Percentiles rank a stretch among this genome's conserved stretches.
Evolutionary conservation across 2,888 invertebrate species (phyloP).

Genomic region (Chesias legatella): DNA sequence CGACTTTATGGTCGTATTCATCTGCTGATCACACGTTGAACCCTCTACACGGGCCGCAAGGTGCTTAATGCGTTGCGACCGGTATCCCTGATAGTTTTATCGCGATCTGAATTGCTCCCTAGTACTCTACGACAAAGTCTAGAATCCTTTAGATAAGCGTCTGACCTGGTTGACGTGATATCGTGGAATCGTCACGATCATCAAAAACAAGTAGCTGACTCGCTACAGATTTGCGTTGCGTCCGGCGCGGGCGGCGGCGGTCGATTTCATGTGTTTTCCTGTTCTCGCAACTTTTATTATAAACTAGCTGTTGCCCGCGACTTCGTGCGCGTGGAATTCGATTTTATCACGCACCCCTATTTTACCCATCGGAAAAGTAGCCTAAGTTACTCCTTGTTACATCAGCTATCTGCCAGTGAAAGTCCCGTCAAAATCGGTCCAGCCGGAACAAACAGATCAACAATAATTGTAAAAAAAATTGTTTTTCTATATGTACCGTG

Average conservation of each 20-base stretch:
- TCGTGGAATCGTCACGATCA: no score
- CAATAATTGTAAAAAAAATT: no score
- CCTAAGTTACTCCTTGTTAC: no score
- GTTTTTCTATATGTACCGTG: no score
- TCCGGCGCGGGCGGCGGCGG: conserved; percentile 52
- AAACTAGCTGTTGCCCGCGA: no score
- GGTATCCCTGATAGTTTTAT: conserved; percentile 41
- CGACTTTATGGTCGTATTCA: conserved; percentile 46
- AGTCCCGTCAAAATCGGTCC: no score
- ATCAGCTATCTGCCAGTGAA: no score
- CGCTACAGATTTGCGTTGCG: conserved; percentile 69
- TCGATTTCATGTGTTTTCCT: conserved; percentile 60
- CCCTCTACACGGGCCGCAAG: conserved; percentile 41
- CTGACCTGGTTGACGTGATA: conserved; percentile 46
- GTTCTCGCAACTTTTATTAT: conserved; percentile 49
- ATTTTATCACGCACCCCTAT: no score
- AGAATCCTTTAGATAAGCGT: conserved; percentile 38
- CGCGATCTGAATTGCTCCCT: conserved; percentile 57
- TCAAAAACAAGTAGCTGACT: conserved; percentile 52
- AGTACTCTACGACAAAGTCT: conserved; percentile 46
- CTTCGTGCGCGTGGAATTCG: no score
- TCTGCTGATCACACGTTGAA: conserved; percentile 32
- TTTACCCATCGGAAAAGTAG: no score
- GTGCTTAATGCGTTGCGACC: conserved; percentile 35
- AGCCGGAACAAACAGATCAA: no score